Conservation (phyloP, 2,888 invertebrate genomes). For the Orchesella flavescens region DNA sequence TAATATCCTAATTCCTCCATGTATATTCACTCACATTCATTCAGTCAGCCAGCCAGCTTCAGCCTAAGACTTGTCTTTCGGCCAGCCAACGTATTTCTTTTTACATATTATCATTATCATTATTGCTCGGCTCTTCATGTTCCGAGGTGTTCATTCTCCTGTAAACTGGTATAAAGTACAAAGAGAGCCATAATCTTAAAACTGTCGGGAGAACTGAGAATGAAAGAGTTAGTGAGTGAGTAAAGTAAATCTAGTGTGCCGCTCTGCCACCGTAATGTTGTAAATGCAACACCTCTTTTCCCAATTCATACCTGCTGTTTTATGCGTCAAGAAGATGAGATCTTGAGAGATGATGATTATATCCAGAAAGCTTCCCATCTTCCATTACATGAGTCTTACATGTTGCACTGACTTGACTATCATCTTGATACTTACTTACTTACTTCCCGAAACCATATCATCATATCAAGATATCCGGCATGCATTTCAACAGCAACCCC, state of each 20-base stretch:
- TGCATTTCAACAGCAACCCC: conserved; percentile 25
- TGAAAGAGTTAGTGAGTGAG: conserved; percentile 34
- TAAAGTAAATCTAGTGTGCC: conserved; percentile 26
- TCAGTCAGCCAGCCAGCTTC: no score
- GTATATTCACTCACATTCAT: neutral
- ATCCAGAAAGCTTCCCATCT: conserved; percentile 55
- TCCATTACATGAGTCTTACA: conserved; percentile 11
- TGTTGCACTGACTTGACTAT: neutral
- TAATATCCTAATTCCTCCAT: neutral
- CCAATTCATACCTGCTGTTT: conserved; percentile 56
- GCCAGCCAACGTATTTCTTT: neutral
- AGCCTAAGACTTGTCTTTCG: neutral
- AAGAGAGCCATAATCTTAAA: conserved; percentile 39
- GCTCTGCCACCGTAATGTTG: conserved; percentile 12
- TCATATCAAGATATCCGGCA: conserved; percentile 47
- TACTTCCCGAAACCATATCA: conserved; percentile 9
- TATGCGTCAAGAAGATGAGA: conserved; percentile 55
- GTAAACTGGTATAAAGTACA: conserved; percentile 43
- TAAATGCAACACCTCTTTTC: conserved; percentile 48
- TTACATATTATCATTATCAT: neutral
- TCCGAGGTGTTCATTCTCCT: conserved; percentile 52
- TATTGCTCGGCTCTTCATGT: conserved; percentile 18
- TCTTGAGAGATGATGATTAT: conserved; percentile 50
- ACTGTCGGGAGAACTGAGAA: conserved; percentile 43
- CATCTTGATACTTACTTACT: no score